These are phyloP conservation scores for Tetranychus piercei DNA, from an alignment of 2,888 invertebrate species.

Conservation along the genomic window DNA sequence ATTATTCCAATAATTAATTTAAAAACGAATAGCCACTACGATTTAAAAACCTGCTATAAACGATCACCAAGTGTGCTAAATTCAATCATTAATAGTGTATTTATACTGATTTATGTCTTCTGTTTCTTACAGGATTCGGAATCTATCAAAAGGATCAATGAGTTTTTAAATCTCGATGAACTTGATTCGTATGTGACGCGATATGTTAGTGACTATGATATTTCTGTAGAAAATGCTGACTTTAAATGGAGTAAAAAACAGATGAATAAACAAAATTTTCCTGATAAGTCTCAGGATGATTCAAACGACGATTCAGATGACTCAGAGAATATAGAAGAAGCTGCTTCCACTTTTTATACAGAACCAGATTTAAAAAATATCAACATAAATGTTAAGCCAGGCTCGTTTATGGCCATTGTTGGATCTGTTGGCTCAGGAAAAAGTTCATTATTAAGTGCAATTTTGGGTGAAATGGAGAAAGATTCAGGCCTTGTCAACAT, in stretches of 20 bases:
- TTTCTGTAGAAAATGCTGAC: slow-evolving; percentile 42
- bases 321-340: slow-evolving; percentile 36
- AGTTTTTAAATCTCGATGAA: slow-evolving; percentile 79
- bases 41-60: too few species aligned
- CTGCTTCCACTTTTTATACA: not conserved
- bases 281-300: not conserved
- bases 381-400: slow-evolving; percentile 31
- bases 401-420: slow-evolving; percentile 34
- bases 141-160: slow-evolving; percentile 72
- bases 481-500: slow-evolving; percentile 28
- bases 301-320: not conserved
- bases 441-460: slow-evolving; percentile 35
- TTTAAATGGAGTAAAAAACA: not conserved
- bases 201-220: slow-evolving; percentile 39
- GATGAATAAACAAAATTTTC: not conserved
- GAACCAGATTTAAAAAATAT: slow-evolving; percentile 27
- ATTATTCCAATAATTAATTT: not conserved
- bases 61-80: too few species aligned
- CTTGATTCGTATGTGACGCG: slow-evolving; percentile 50
- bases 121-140: not conserved
- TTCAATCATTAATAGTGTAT: too few species aligned
- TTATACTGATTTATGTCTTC: not conserved
- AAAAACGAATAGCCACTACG: too few species aligned
- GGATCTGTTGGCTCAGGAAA: slow-evolving; percentile 38
- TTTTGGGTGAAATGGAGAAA: slow-evolving; percentile 37